Evolutionary conservation across 2,113 vertebrate species (phyloP).

Genomic region (Halcyon malimbica): DNA sequence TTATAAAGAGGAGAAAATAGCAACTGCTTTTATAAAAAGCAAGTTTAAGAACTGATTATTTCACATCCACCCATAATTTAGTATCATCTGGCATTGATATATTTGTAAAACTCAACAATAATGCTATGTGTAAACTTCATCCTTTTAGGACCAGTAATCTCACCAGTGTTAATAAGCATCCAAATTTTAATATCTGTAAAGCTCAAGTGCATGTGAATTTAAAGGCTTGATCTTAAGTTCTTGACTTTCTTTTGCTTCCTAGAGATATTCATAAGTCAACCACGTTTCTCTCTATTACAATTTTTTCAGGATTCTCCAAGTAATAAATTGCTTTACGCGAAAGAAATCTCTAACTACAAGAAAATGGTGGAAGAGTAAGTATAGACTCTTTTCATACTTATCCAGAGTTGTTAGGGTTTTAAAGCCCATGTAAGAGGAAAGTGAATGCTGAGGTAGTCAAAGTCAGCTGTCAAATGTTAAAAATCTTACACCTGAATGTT

Average conservation of each 20-base stretch:
- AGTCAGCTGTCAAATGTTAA: neutral
- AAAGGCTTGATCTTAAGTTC: neutral
- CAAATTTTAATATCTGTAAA: neutral
- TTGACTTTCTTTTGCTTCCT: neutral
- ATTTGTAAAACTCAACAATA: neutral
- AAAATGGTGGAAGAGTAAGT: conserved; percentile 99
- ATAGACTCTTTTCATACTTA: neutral
- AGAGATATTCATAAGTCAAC: neutral
- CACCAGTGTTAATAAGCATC: neutral
- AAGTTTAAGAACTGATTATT: neutral
- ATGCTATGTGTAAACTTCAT: neutral
- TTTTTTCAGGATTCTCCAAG: conserved; percentile 92
- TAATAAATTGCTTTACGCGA: conserved; percentile 98
- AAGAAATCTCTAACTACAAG: conserved; percentile 98
- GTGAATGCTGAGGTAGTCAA: neutral
- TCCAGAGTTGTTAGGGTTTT: neutral
- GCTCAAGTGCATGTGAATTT: neutral
- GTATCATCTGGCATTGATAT: neutral
- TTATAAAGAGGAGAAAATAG: neutral
- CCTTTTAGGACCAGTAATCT: neutral
- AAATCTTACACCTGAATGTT: neutral
- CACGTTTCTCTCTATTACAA: neutral
- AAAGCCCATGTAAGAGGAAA: neutral
- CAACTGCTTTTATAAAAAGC: neutral
- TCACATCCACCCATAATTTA: neutral